Percentiles rank a stretch among this genome's conserved stretches.
Conservation (phyloP, 2,113 vertebrate genomes). For the Chascanopsetta lugubris region DNA sequence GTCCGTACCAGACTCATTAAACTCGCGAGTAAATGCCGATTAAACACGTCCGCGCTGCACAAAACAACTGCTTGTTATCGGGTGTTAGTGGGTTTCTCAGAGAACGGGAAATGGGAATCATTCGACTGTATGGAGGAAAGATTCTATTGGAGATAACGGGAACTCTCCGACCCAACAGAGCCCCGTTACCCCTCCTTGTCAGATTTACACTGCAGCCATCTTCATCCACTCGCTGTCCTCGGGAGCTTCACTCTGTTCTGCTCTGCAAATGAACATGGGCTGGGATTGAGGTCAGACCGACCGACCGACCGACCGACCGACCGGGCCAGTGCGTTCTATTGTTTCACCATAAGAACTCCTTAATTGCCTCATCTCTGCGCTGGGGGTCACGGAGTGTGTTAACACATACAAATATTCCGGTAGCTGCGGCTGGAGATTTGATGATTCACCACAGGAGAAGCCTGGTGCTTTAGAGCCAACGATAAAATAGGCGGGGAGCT, state of each 20-base stretch:
- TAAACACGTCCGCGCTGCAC: too few relatives aligned
- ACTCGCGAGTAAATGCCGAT: too few relatives aligned
- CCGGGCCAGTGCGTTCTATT: conserved; percentile 29
- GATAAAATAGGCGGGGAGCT: conserved; percentile 42
- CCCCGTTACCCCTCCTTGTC: conserved; percentile 1
- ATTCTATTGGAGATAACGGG: too few relatives aligned
- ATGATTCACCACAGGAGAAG: conserved; percentile 35
- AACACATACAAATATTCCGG: conserved; percentile 8
- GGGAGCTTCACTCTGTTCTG: conserved; percentile 7
- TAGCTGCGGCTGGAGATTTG: conserved; percentile 12
- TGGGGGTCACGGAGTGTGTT: conserved; percentile 11
- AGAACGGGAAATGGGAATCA: too few relatives aligned
- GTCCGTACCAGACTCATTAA: too few relatives aligned
- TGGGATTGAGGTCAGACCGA: conserved; percentile 29
- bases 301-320: conserved; percentile 18
- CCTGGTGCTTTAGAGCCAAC: conserved; percentile 28
- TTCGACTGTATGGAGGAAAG: too few relatives aligned
- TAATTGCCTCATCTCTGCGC: conserved; percentile 15
- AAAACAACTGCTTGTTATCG: too few relatives aligned
- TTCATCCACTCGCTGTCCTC: conserved; percentile 6
- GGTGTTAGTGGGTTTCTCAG: too few relatives aligned
- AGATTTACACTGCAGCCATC: not conserved
- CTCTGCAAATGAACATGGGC: conserved; percentile 9
- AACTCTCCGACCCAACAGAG: not conserved
- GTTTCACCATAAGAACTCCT: conserved; percentile 27